Conservation (phyloP, 2,797 vertebrate genomes). For the Eidolon dupreanum region DNA sequence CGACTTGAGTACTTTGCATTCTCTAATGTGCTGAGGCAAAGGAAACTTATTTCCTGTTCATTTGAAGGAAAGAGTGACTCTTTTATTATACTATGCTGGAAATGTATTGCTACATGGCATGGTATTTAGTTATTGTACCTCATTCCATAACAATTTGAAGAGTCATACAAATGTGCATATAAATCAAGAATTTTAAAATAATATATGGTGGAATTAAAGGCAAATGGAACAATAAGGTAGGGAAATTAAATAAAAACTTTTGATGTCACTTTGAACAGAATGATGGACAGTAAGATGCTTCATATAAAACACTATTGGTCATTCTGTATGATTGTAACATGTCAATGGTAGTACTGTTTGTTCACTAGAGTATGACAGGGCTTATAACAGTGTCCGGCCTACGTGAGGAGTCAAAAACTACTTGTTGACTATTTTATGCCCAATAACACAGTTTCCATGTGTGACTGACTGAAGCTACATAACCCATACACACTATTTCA, state of each 20-base stretch:
- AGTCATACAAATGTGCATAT: not conserved
- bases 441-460: not conserved
- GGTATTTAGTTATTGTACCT: not conserved
- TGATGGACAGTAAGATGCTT: not conserved
- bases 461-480: not conserved
- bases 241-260: not conserved
- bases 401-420: not conserved
- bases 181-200: constrained; percentile 14
- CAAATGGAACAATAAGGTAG: not conserved
- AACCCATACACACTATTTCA: not conserved
- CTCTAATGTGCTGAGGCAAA: not conserved
- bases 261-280: not conserved
- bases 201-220: not conserved
- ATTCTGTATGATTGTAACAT: not conserved
- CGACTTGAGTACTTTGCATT: not conserved
- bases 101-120: not conserved
- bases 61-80: not conserved
- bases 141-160: not conserved
- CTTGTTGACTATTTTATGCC: not conserved
- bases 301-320: not conserved
- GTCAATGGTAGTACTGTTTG: not conserved
- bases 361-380: not conserved
- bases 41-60: constrained; percentile 33
- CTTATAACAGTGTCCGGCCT: not conserved
- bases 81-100: not conserved